phyloP scores from a whole-genome alignment of 2,113 vertebrate species.

The Camelus dromedarius region DNA sequence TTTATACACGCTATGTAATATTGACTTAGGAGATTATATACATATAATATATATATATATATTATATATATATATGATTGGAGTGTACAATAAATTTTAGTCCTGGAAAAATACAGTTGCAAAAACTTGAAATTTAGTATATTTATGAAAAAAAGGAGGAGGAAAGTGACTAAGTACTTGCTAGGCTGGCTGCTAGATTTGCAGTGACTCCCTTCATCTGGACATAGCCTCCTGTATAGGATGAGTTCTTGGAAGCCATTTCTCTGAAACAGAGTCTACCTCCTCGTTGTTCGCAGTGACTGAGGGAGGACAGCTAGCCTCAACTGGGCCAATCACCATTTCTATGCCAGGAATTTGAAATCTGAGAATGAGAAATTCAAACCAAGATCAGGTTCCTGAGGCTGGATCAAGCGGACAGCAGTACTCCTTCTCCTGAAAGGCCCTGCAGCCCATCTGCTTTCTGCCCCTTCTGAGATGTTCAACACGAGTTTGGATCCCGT shows the following conservation, averaged over 20 bases:
- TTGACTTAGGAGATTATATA: not conserved
- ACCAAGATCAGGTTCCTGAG: not conserved
- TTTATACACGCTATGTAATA: not conserved
- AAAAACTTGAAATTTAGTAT: not conserved
- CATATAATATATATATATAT: not conserved
- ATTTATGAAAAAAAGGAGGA: not conserved
- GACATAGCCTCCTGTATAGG: not conserved
- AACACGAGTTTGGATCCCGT: not conserved
- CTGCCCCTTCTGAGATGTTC: not conserved
- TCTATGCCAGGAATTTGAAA: not conserved
- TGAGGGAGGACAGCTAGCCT: not conserved
- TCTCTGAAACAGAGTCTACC: not conserved
- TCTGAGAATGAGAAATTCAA: not conserved
- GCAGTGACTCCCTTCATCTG: not conserved
- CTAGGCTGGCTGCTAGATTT: not conserved
- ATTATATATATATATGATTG: not conserved
- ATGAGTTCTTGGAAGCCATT: not conserved
- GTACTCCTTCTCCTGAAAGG: not conserved
- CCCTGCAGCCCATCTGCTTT: not conserved
- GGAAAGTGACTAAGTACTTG: not conserved
- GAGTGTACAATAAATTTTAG: not conserved
- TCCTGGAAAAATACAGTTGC: not conserved
- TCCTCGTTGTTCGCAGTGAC: not conserved
- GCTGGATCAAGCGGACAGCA: not conserved
- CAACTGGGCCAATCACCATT: not conserved